Evolutionary conservation across 2,797 vertebrate genomes (phyloP).

Genomic region (Galagoides demidoff): DNA sequence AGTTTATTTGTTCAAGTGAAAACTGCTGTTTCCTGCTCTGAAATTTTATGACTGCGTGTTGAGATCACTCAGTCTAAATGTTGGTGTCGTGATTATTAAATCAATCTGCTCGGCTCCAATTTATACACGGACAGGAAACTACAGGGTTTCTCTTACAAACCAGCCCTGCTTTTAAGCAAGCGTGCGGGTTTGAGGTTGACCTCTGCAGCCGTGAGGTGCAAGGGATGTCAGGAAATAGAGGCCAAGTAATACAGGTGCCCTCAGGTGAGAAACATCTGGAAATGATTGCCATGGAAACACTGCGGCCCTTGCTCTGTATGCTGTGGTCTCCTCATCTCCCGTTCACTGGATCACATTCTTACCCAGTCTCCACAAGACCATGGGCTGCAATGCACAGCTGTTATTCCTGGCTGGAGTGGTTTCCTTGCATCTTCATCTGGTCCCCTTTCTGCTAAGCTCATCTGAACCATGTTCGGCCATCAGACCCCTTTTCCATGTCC

Average conservation of each 20-base stretch:
- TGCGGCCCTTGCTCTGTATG: background rate
- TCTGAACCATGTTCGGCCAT: background rate
- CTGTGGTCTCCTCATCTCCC: background rate
- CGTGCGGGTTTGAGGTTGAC: background rate
- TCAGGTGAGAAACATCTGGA: background rate
- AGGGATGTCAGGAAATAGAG: background rate
- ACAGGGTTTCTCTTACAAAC: background rate
- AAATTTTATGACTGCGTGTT: background rate
- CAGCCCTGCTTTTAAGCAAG: background rate
- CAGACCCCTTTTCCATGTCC: background rate
- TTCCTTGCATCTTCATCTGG: background rate
- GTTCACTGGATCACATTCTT: background rate
- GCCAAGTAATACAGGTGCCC: background rate
- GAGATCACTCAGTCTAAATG: background rate
- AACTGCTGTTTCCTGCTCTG: background rate
- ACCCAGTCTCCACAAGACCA: background rate
- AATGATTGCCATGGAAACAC: background rate
- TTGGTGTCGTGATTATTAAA: background rate
- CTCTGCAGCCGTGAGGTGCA: background rate
- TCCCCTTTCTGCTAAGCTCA: background rate
- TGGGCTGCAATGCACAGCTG: background rate
- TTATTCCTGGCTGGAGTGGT: background rate
- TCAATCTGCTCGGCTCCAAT: background rate
- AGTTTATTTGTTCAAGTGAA: background rate
- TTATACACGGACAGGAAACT: background rate